Base-by-base conservation (phyloP, 2,797 vertebrate species). In the Paedocypris micromegethes region DNA sequence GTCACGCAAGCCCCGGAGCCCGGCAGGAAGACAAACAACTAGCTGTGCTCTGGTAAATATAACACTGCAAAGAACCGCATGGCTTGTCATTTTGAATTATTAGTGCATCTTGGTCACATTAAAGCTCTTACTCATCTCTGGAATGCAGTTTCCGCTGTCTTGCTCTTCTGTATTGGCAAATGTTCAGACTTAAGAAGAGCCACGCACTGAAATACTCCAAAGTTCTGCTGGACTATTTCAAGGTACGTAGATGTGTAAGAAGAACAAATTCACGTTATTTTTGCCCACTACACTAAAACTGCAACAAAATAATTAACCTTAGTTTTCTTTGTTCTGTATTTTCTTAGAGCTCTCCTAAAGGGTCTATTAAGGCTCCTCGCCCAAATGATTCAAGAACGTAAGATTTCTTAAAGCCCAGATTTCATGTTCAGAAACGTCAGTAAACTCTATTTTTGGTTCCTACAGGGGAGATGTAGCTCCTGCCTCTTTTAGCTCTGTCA, bases 121-220 rank as follows among this genome's bases (percentile, higher is more conserved):
- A 2, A 58, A 66, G 9, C 38, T 5, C 54, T 2, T 51, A 50
- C 4, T 55, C 41, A 39, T 66, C 52, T 79, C 55, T 77, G 45
- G 2, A 74, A 58, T 73, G 2, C 47, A 99, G 96, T 84, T 99
- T 96, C 82, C 92, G 95, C 75, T 98, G 95, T 82, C 90, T 99
- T 79, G 95, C 96, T 64, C 93, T 99, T 75, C 93, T 99, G 9
- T 97, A 98, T 83, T 99, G 95, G 97, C 91, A 95, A 86, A 98
- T 99, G 96, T 99, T 99, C 80, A 88, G 93, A 48, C 90, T 99
- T 76, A 99, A 98, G 85, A 96, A 95, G 83, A 95, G 98, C 79
- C 92, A 97, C 0, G 97, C 95, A 0, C 89, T 98, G 59, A 98
- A 96, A 87, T 98, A 98, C 85, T 99, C 96, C 0, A 98, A 94